Percentiles rank a stretch among this genome's conserved stretches.
These are phyloP conservation scores for Poeciliopsis prolifica DNA, from an alignment of 2,113 vertebrate species.

Conservation along the genomic window DNA sequence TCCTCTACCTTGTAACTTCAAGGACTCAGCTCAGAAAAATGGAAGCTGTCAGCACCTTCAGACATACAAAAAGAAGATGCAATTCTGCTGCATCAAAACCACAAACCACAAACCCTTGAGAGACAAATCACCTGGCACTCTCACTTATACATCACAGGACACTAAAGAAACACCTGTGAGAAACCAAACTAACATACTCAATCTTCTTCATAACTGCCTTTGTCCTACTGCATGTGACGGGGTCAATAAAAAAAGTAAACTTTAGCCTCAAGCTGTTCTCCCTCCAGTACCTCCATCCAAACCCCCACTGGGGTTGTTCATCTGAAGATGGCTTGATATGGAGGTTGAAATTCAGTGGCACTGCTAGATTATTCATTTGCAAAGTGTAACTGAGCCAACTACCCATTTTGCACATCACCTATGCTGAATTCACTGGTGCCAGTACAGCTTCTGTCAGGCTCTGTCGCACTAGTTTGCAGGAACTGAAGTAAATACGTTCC, in stretches of 20 bases:
- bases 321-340: conserved; percentile 36
- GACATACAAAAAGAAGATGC: conserved; percentile 31
- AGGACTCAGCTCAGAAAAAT: conserved; percentile 51
- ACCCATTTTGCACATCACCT: conserved; percentile 55
- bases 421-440: conserved; percentile 35
- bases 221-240: conserved; percentile 18
- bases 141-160: conserved; percentile 39
- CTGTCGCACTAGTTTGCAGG: conserved; percentile 39
- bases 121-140: conserved; percentile 13
- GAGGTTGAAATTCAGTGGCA: conserved; percentile 25
- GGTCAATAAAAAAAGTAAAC: conserved; percentile 50
- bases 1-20: conserved; percentile 55
- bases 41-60: conserved; percentile 54
- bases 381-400: conserved; percentile 46
- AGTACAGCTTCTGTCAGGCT: conserved; percentile 41
- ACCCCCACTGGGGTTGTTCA: conserved; percentile 32
- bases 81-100: conserved; percentile 19
- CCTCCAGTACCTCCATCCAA: no score
- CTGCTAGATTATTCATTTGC: conserved; percentile 65
- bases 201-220: conserved; percentile 22
- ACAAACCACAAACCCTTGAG: background rate
- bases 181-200: conserved; percentile 9
- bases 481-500: conserved; percentile 53
- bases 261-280: conserved; percentile 31
- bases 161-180: conserved; percentile 17